Conservation (phyloP, 2,888 invertebrate genomes). For the Macrosiphum euphorbiae region DNA sequence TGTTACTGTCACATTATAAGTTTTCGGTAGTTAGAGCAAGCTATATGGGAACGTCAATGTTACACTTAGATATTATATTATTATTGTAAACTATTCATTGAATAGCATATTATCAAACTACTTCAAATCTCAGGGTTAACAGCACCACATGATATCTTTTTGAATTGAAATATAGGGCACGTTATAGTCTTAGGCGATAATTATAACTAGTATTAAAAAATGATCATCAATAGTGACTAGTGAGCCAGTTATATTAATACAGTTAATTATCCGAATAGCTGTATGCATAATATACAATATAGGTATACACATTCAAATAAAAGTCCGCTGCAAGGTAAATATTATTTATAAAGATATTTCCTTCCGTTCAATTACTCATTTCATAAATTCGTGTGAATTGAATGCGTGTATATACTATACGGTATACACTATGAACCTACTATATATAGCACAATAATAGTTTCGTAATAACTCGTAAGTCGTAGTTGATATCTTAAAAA, state of each 20-base stretch:
- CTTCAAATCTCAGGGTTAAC: constrained; percentile 51
- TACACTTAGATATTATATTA: neutral
- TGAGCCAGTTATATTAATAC: neutral
- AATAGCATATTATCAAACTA: neutral
- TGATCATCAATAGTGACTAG: constrained; percentile 24
- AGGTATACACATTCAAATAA: neutral
- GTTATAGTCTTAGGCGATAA: constrained; percentile 51
- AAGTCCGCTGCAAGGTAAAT: constrained; percentile 38
- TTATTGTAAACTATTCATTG: neutral
- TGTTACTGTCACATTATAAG: neutral
- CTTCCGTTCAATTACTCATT: constrained; percentile 29
- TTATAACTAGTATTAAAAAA: constrained; percentile 22
- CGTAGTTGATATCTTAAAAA: neutral
- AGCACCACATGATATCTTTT: neutral
- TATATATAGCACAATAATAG: neutral
- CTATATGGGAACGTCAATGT: neutral
- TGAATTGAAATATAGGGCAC: constrained; percentile 50
- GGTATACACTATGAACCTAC: neutral
- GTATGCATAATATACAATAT: neutral
- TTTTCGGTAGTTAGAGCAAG: neutral
- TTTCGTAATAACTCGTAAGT: constrained; percentile 5
- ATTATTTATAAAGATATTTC: constrained; percentile 18
- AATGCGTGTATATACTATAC: neutral
- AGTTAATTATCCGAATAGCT: constrained; percentile 1
- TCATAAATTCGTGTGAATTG: neutral